phyloP scores from a whole-genome alignment of 1,140 invertebrate species.

The Globodera rostochiensis region DNA sequence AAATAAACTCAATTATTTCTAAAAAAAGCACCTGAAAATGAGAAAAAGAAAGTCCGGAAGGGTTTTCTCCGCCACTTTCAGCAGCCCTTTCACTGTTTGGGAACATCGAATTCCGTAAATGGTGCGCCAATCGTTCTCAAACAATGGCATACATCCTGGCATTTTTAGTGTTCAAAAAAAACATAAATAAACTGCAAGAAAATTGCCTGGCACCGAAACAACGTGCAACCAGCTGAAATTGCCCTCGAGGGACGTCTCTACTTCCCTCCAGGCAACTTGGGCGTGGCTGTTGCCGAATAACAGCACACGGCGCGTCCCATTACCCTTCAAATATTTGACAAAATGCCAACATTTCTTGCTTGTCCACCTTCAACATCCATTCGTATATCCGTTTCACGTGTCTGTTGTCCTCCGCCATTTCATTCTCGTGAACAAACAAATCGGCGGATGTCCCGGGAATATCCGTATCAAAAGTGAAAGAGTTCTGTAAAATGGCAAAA shows the following conservation, averaged over 20 bases:
- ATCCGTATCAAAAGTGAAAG: neutral
- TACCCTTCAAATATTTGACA: neutral
- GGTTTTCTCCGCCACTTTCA: neutral
- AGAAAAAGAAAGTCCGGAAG: neutral
- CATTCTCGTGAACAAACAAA: neutral
- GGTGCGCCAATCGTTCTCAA: slow-evolving; percentile 5
- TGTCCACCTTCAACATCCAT: slow-evolving; percentile 2
- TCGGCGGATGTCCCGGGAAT: neutral
- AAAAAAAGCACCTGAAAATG: neutral
- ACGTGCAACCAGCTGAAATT: neutral
- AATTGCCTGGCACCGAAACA: neutral
- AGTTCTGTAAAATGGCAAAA: neutral
- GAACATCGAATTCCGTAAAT: slow-evolving; percentile 2
- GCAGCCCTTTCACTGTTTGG: neutral
- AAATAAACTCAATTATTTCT: neutral
- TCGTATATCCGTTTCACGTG: slow-evolving; percentile 1
- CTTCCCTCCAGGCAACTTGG: slow-evolving; percentile 6
- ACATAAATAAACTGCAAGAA: neutral
- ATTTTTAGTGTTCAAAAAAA: neutral
- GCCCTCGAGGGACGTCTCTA: neutral
- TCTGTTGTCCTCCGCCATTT: neutral
- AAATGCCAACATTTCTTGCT: neutral
- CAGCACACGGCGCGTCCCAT: neutral
- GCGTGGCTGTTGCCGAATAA: slow-evolving; percentile 10
- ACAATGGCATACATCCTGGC: slow-evolving; percentile 12